Evolutionary conservation across 2,888 invertebrate genomes (phyloP), one percentile per base, ranked within the genome.

Genomic region (Gasteruption jaculator): DNA sequence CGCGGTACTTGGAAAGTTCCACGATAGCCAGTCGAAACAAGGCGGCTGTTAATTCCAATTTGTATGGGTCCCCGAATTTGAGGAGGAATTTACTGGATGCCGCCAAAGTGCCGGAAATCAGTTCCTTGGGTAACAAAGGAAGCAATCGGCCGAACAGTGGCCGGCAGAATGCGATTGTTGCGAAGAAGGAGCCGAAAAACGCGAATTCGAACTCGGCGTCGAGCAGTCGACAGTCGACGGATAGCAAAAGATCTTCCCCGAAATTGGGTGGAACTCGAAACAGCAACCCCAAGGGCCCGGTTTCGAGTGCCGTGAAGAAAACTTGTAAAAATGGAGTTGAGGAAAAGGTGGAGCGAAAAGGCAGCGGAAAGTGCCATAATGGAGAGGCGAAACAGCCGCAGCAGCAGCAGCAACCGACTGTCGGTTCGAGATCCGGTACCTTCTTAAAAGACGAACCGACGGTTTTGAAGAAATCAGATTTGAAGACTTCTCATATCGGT

Each of bases 371-470:
- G 52, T 60, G 60, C 49, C 60, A 60, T 54, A 63, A 61, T 30
- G 58, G 58, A 10, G 64, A 63, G 25, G 41, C 56, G 14, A n/a
- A n/a, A n/a, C n/a, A n/a, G n/a, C n/a, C n/a, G n/a, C n/a, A n/a
- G n/a, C n/a, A n/a, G n/a, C 52, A 55, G 18, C 66, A 69, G 46
- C 72, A 70, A 46, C 65, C 69, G 7, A 72, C 71, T 3, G 72
- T 74, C 26, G 73, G 74, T 33, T 74, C 73, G 7, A 76, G 86
- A 30, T 86, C 86, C 0, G 83, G 82, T 12, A 86, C 86, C 1
- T 86, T 86, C 60, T 70, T 84, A 12, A 85, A 85, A 65, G 86
- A 86, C 52, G 85, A 85, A 65, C 85, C 85, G 1, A 83, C 82
- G 14, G 74, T 81, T 60, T 65, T 80, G 46, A 75, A 75, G 40